Base-by-base conservation (phyloP, 2,888 invertebrate species). In the Hartigia nigra region DNA sequence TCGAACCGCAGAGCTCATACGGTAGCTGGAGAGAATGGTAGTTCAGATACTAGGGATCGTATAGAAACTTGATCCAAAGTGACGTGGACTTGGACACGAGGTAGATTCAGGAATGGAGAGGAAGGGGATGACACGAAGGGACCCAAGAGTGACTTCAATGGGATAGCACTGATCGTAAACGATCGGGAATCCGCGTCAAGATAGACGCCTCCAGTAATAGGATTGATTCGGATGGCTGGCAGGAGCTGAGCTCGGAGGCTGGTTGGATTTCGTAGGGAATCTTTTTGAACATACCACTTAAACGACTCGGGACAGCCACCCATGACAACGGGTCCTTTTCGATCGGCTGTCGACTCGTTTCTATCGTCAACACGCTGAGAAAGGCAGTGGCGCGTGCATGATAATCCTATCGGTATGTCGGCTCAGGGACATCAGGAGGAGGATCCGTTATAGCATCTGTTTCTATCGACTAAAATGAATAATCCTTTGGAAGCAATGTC, bases 121-220 rank as follows among this genome's bases (percentile, higher is more conserved):
- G 23, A 23, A 39, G 23, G 39, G 39, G 14, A 39, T 5, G 39
- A 9, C 23, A 55, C 9, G 23, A 9, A 23, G 55, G 23, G 23
- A 23, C 14, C 55, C 55, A 5, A 5, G 55, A 55, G 9, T 23
- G 9, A 55, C 23, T 55, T 55, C 55, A 23, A 4, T 14, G 14
- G 39, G 23, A 55, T 55, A 23, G 55, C 23, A 77, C 81, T 81
- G 86, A 89, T 88, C 86, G 83, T 55, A 55, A 84, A 82, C 84
- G 84, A 87, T 87, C 83, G 86, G 79, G 77, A 85, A 85, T 85
- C 84, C 86, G 83, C 81, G 84, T 83, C 76, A 80, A 85, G 89
- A 87, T 85, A 83, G 87, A 86, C 86, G 81, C 84, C 85, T 84
- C 83, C 82, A 78, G 82, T 87, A 87, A 90, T 87, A 86, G 89